Conservation (phyloP, 2,888 invertebrate species). For the Melangyna quadrimaculata region DNA sequence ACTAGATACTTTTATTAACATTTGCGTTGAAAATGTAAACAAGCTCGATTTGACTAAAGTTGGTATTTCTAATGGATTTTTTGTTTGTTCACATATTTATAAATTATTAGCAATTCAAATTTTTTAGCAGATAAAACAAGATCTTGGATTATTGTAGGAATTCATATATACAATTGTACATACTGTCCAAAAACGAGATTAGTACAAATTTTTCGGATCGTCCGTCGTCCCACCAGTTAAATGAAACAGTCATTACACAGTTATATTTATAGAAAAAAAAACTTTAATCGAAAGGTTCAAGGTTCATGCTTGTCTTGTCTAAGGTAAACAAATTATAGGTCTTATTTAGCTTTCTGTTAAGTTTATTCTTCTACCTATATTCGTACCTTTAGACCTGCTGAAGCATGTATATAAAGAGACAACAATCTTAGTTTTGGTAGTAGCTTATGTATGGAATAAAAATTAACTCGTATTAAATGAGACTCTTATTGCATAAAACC, state of each 20-base stretch:
- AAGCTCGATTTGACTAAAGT: neutral
- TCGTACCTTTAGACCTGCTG: no score
- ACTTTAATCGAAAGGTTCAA: slow-evolving; percentile 17
- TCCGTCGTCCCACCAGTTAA: neutral
- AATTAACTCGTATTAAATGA: neutral
- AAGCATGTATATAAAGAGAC: neutral
- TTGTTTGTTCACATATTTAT: neutral
- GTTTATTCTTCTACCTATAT: neutral
- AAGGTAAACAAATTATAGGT: slow-evolving; percentile 7
- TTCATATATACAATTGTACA: no score
- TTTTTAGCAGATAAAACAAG: neutral
- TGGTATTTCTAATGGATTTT: neutral
- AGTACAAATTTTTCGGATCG: neutral
- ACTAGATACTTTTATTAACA: neutral
- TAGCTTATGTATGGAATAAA: neutral
- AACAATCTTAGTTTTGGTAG: neutral
- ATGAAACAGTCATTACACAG: neutral
- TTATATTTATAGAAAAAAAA: neutral
- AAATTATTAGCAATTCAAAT: neutral
- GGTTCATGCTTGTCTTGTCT: neutral
- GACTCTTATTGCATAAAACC: neutral
- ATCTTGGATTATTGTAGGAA: neutral
- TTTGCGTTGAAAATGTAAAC: neutral
- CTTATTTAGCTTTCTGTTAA: neutral
- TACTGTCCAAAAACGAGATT: neutral